Evolutionary conservation across 2,888 invertebrate species (phyloP), one percentile per base, ranked within the genome.

Genomic region (Eupithecia exiguata): DNA sequence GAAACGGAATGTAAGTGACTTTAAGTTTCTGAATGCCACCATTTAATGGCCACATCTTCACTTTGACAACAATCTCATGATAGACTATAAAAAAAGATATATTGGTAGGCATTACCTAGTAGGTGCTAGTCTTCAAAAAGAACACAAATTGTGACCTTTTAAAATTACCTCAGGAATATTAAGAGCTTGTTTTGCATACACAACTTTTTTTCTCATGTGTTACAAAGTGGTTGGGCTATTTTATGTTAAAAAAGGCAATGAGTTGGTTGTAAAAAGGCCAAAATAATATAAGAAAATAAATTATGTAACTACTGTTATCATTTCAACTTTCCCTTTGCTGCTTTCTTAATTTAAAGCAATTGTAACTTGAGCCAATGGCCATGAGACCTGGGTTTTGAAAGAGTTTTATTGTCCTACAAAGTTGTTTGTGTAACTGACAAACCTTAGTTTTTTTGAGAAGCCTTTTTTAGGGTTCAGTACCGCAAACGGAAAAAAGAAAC

Each of bases 321-420:
- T 36, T 65, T 5, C 21, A 65, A 65, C 65, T 65, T 65, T 65
- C 40, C 14, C n/a, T 14, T 43, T 18, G 21, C 49, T 40, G 65
- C 66, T 66, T 66, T 66, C 66, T 43, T 66, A 66, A 65, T 65
- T n/a, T 40, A 38, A 43, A 68, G 49, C 46, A 49, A 43, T 46
- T 68, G 40, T 66, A 66, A 40, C 14, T 66, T 66, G 40, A 66
- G 66, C 16, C 63, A 38, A 65, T 65, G 66, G 40, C 66, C 66
- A 25, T 66, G 66, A 40, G 40, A 66, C 40, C 21, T 25, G 25
- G 40, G 66, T 40, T 40, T 40, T 38, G 66, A 38, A 21, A 66
- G 38, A 43, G 3, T 62, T 36, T 35, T 63, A 35, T 30, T 35
- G 35, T 62, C 62, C 62, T 62, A 43, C 16, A 5, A 16, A 62